These are phyloP conservation scores for Clitarchus hookeri DNA, from an alignment of 2,888 invertebrate species.

Conservation along the genomic window DNA sequence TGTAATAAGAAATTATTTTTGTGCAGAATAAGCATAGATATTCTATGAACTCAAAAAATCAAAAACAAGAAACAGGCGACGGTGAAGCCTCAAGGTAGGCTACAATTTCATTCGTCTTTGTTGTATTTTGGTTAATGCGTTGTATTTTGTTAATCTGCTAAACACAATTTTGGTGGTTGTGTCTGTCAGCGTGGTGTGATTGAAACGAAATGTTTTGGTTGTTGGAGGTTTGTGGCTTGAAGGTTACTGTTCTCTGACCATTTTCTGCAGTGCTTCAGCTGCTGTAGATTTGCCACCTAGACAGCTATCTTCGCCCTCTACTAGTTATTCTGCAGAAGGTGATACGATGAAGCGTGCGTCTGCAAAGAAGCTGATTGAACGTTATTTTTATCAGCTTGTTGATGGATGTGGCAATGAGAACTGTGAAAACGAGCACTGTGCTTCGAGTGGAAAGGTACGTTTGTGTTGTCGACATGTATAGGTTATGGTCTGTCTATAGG, in stretches of 20 bases:
- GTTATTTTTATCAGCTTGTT: conserved; percentile 90
- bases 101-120: not conserved
- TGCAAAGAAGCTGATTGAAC: conserved; percentile 85
- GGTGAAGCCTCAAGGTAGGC: conserved; percentile 45
- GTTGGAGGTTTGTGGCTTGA: not conserved
- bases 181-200: not conserved
- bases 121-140: not conserved
- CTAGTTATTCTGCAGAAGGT: conserved; percentile 35
- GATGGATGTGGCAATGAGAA: conserved; percentile 90
- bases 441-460: conserved; percentile 83
- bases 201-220: not conserved
- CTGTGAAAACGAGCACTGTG: conserved; percentile 86
- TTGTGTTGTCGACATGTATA: not conserved
- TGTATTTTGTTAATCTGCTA: not conserved
- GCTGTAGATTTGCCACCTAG: conserved; percentile 37
- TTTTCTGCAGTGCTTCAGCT: conserved; percentile 31
- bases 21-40: conserved; percentile 37
- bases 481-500: too few relatives aligned
- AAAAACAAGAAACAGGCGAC: conserved; percentile 42
- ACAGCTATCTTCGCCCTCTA: conserved; percentile 35
- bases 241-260: not conserved
- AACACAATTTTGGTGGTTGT: not conserved
- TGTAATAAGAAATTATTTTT: conserved; percentile 35
- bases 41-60: conserved; percentile 45
- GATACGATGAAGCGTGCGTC: conserved; percentile 59